These are phyloP conservation scores for Myoxocephalus aenaeus DNA, from an alignment of 2,797 vertebrate species.

Conservation along the genomic window DNA sequence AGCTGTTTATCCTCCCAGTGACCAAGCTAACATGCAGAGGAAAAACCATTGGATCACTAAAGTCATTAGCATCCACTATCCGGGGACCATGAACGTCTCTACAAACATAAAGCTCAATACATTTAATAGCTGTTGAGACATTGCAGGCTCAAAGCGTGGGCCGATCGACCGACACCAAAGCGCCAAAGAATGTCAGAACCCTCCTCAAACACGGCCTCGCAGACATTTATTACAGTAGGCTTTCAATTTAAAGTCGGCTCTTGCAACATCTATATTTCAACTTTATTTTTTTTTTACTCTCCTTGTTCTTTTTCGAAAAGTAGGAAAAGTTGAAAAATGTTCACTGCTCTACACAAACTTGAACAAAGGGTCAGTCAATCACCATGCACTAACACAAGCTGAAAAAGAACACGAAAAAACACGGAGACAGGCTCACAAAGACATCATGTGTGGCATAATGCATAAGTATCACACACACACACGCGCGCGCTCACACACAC, in stretches of 20 bases:
- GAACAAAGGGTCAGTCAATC: constrained; percentile 3
- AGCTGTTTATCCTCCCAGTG: too few species aligned
- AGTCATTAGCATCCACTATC: not conserved
- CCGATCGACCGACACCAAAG: too few species aligned
- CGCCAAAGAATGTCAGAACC: too few species aligned
- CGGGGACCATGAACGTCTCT: not conserved
- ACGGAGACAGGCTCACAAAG: constrained; percentile 4
- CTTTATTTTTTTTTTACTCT: not conserved
- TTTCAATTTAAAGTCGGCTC: not conserved
- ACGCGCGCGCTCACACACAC: not conserved
- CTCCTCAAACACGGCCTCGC: too few species aligned
- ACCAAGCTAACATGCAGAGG: not conserved
- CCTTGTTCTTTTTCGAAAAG: too few species aligned
- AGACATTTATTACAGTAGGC: not conserved
- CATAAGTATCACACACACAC: not conserved
- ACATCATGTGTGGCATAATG: not conserved
- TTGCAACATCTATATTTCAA: not conserved
- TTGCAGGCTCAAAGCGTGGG: too few species aligned
- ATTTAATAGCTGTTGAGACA: too few species aligned
- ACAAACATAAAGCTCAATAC: too few species aligned
- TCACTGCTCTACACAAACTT: not conserved
- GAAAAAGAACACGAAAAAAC: not conserved
- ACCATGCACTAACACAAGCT: not conserved
- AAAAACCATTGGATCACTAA: too few species aligned
- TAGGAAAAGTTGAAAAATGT: not conserved